phyloP scores from a whole-genome alignment of 2,888 invertebrate genomes.

The Choristoneura rosaceana region DNA sequence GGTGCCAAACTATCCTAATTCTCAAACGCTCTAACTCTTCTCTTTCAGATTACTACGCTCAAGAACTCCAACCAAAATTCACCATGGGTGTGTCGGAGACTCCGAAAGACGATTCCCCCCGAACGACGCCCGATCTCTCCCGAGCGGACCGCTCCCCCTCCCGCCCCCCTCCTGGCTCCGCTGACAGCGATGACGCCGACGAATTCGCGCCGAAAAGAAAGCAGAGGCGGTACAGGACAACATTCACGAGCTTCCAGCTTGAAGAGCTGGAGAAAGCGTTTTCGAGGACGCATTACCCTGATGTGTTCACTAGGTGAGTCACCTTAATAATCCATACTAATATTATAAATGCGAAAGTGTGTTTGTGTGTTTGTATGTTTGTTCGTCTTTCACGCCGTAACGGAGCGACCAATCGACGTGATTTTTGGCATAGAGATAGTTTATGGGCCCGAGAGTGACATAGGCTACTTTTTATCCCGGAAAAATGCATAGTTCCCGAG shows the following conservation, averaged over 20 bases:
- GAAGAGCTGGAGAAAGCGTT: conserved; percentile 99
- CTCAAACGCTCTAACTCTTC: conserved; percentile 9
- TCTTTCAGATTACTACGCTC: conserved; percentile 75
- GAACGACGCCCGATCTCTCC: conserved; percentile 76
- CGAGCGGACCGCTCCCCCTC: conserved; percentile 75
- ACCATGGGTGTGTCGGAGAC: conserved; percentile 75
- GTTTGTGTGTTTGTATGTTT: too few relatives aligned
- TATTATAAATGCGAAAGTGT: too few relatives aligned
- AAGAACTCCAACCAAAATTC: conserved; percentile 73
- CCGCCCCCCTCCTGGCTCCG: conserved; percentile 84
- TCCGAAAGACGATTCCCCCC: conserved; percentile 74
- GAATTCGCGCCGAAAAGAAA: conserved; percentile 95
- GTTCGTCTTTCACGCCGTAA: too few relatives aligned
- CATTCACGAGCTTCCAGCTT: conserved; percentile 96
- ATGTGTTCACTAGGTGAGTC: conserved; percentile 96
- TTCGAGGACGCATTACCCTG: conserved; percentile 98
- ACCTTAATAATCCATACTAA: too few relatives aligned
- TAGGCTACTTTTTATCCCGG: too few relatives aligned
- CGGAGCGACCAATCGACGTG: too few relatives aligned
- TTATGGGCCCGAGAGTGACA: too few relatives aligned
- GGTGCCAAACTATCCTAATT: not conserved
- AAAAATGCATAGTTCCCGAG: too few relatives aligned
- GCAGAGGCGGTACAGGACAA: conserved; percentile 96
- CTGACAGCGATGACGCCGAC: conserved; percentile 88
- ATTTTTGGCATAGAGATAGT: too few relatives aligned